Conservation (phyloP, 2,113 vertebrate species). For the Atractosteus spatula region DNA sequence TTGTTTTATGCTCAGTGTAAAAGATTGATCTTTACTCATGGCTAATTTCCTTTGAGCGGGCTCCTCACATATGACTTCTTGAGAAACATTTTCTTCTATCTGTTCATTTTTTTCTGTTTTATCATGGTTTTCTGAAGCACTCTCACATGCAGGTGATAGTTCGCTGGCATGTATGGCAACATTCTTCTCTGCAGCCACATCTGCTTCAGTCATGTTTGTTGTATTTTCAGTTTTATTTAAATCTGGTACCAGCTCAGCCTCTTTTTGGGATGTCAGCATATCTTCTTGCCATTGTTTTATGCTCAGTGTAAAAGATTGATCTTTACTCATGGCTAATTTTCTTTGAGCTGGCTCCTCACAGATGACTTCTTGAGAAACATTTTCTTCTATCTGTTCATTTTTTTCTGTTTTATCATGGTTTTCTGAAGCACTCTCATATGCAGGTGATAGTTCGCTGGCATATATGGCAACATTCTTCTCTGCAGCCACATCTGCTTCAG, state of each 20-base stretch:
- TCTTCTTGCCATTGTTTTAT: slow-evolving; percentile 63
- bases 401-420: not conserved
- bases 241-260: slow-evolving; percentile 35
- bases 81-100: slow-evolving; percentile 32
- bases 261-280: slow-evolving; percentile 40
- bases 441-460: no score
- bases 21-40: slow-evolving; percentile 59
- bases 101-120: not conserved
- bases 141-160: slow-evolving; percentile 20
- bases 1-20: slow-evolving; percentile 51
- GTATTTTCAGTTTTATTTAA: slow-evolving; percentile 24
- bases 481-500: no score
- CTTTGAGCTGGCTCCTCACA: slow-evolving; percentile 54
- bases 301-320: slow-evolving; percentile 53
- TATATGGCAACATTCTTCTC: no score
- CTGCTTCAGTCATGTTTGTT: not conserved
- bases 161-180: no score
- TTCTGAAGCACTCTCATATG: slow-evolving; percentile 26
- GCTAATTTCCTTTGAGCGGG: slow-evolving; percentile 49
- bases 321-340: slow-evolving; percentile 53
- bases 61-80: slow-evolving; percentile 50
- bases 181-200: no score
- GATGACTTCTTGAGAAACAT: slow-evolving; percentile 41
- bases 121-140: slow-evolving; percentile 15
- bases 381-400: slow-evolving; percentile 15